These are phyloP conservation scores for Brachionus manjavacas DNA, from an alignment of 1,140 invertebrate genomes.

Conservation along the genomic window DNA sequence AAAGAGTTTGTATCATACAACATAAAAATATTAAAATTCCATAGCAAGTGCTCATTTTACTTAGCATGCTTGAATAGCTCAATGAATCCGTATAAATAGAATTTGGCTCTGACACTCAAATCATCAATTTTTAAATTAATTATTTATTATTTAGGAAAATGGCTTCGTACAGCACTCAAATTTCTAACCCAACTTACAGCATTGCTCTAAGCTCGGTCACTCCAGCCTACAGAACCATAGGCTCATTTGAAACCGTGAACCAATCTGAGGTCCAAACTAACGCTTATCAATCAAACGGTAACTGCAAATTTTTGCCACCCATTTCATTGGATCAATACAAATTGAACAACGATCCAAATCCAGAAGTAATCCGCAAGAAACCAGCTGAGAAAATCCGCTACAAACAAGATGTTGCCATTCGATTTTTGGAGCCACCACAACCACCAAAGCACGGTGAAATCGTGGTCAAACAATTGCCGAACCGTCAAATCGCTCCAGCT, in stretches of 20 bases:
- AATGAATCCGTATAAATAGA: not conserved
- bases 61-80: slow-evolving; percentile 20
- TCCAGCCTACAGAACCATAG: not conserved
- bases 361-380: slow-evolving; percentile 16
- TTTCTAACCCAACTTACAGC: not conserved
- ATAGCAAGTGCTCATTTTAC: not conserved
- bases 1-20: not conserved
- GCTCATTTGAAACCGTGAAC: not conserved
- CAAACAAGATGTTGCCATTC: slow-evolving; percentile 26
- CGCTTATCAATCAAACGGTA: not conserved
- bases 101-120: not conserved
- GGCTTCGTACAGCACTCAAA: slow-evolving; percentile 31
- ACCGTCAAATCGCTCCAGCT: slow-evolving; percentile 33
- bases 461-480: slow-evolving; percentile 28
- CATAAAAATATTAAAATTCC: slow-evolving; percentile 24
- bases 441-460: slow-evolving; percentile 38
- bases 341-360: slow-evolving; percentile 42
- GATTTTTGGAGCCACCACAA: slow-evolving; percentile 40
- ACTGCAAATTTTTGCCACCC: slow-evolving; percentile 29
- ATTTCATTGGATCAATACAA: slow-evolving; percentile 40
- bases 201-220: not conserved
- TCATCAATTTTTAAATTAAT: not conserved
- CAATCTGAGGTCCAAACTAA: not conserved
- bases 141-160: not conserved
- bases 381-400: not conserved